A percentile compares a stretch with the other conserved stretches of the same genome.
Evolutionary conservation across 2,797 vertebrate genomes (phyloP).

Genomic region (Urophycis tenuis): DNA sequence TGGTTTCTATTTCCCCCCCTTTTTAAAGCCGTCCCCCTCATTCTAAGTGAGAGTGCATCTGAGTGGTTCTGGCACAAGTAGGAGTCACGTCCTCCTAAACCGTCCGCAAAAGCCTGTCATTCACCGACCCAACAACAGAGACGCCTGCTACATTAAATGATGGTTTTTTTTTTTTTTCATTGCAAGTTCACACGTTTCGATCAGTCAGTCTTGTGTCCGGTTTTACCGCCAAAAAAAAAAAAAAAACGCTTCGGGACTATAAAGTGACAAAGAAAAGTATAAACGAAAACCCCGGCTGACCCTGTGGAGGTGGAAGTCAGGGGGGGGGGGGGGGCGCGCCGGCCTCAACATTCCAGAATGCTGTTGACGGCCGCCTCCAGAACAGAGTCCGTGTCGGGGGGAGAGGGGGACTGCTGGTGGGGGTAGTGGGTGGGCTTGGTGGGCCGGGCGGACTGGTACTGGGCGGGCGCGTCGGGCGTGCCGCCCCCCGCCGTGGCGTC

Average conservation of each 20-base stretch:
- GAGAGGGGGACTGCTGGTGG: constrained; percentile 74
- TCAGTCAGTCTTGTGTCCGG: constrained; percentile 39
- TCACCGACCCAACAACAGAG: constrained; percentile 20
- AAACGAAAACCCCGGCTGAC: constrained; percentile 11
- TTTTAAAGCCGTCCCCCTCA: constrained; percentile 60
- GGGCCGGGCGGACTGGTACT: constrained; percentile 44
- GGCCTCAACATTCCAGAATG: constrained; percentile 95
- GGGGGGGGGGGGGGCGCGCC: not conserved
- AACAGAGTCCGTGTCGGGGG: constrained; percentile 90
- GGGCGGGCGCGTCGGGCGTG: constrained; percentile 40
- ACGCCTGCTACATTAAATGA: constrained; percentile 44
- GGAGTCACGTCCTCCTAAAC: not conserved
- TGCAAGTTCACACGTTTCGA: constrained; percentile 21
- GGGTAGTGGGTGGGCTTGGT: constrained; percentile 23
- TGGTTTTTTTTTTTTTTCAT: not conserved
- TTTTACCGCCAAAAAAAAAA: constrained; percentile 32
- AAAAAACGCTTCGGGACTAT: constrained; percentile 20
- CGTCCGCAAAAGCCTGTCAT: constrained; percentile 12
- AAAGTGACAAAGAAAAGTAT: constrained; percentile 6
- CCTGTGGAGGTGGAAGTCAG: not conserved
- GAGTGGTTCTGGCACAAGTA: constrained; percentile 4
- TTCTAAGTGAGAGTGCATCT: constrained; percentile 27
- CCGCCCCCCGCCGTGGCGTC: constrained; percentile 36
- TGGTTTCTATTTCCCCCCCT: constrained; percentile 18
- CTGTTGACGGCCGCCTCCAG: constrained; percentile 99